Percentiles rank a stretch among this genome's conserved stretches.
Conservation (phyloP, 2,797 vertebrate species). For the Huso huso region DNA sequence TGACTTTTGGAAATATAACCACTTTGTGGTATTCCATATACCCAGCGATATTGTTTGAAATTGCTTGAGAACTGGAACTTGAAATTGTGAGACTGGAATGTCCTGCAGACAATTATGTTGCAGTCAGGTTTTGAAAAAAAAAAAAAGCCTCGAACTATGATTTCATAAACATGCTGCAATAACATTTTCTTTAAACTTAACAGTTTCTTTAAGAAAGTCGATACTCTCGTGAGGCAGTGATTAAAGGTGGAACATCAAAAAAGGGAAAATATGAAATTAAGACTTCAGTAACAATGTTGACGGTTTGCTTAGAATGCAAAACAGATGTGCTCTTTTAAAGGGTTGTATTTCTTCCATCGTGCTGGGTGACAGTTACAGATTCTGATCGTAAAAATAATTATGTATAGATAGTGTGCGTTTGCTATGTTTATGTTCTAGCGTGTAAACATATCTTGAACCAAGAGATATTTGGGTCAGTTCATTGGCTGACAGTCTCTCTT, state of each 20-base stretch:
- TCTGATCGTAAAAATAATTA: conserved; percentile 44
- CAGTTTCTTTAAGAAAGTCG: conserved; percentile 91
- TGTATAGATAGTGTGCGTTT: too few relatives aligned
- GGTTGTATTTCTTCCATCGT: conserved; percentile 48
- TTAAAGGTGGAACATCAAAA: conserved; percentile 98
- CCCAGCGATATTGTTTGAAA: conserved; percentile 68
- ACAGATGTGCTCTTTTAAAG: conserved; percentile 84
- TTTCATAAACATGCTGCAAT: conserved; percentile 97
- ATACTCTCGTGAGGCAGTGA: conserved; percentile 92
- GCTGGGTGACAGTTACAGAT: conserved; percentile 66
- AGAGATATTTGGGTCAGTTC: too few relatives aligned
- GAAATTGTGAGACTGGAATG: conserved; percentile 83
- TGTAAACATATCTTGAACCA: too few relatives aligned
- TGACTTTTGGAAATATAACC: conserved; percentile 47
- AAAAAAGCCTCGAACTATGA: conserved; percentile 78
- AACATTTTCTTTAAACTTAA: conserved; percentile 96
- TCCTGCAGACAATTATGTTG: conserved; percentile 85
- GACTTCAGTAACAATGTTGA: conserved; percentile 94
- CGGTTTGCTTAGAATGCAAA: conserved; percentile 87
- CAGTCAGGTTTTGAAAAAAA: conserved; percentile 73
- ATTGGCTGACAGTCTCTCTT: too few relatives aligned
- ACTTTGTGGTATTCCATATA: conserved; percentile 46
- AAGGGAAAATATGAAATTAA: conserved; percentile 97
- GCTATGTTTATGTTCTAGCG: too few relatives aligned
- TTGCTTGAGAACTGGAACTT: conserved; percentile 76